Evolutionary conservation across 2,113 vertebrate genomes (phyloP).

Genomic region (Gallinago jamesoni): DNA sequence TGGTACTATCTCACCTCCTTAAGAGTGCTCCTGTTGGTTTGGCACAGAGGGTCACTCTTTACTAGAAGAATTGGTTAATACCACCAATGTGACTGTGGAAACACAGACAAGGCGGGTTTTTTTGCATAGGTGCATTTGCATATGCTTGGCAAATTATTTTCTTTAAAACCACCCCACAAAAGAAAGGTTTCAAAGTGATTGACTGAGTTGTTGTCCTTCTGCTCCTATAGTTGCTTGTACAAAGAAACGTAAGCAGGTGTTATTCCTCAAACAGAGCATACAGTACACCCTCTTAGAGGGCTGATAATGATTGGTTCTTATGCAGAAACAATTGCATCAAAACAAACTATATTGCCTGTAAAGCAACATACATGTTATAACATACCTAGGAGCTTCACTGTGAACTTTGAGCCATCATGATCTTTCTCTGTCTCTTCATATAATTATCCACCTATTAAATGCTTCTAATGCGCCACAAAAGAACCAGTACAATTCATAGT

Average conservation of each 20-base stretch:
- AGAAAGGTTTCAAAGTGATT: neutral
- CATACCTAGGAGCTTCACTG: neutral
- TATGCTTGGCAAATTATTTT: neutral
- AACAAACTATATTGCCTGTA: neutral
- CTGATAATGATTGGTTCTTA: neutral
- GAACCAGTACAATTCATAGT: neutral
- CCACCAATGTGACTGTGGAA: neutral
- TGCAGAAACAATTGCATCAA: neutral
- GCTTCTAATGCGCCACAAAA: neutral
- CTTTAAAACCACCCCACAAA: neutral
- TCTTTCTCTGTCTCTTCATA: neutral
- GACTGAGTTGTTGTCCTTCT: neutral
- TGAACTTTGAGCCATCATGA: neutral
- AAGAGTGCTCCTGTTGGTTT: neutral
- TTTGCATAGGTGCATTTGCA: neutral
- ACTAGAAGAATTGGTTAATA: neutral
- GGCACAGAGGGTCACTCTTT: neutral
- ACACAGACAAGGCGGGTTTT: neutral
- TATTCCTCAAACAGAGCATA: neutral
- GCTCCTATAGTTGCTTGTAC: neutral
- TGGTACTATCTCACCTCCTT: neutral
- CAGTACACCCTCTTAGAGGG: neutral
- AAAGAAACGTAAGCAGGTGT: neutral
- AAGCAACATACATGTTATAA: neutral
- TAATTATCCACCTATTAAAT: neutral